Percentiles rank a stretch among this genome's conserved stretches.
These are phyloP conservation scores for Lasioglossum malachurum DNA, from an alignment of 2,888 invertebrate genomes.

Conservation along the genomic window DNA sequence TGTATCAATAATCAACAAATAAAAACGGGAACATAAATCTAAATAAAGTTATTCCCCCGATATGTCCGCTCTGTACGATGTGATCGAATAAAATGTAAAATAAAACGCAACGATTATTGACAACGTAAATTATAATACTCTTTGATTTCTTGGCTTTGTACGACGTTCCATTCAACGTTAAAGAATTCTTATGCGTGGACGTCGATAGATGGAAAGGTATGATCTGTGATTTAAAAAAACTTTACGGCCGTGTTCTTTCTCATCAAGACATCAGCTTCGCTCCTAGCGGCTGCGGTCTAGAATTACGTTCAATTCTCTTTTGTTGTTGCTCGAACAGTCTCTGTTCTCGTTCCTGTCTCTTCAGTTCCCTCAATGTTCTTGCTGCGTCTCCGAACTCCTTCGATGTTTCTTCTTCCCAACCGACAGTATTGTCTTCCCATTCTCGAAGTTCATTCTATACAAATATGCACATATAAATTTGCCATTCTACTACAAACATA, in stretches of 20 bases:
- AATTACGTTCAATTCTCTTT: conserved; percentile 76
- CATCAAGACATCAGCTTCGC: conserved; percentile 81
- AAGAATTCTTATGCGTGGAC: conserved; percentile 24
- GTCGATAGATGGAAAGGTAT: conserved; percentile 29
- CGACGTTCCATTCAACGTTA: background rate
- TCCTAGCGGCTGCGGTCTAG: conserved; percentile 79
- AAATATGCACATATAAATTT: conserved; percentile 1
- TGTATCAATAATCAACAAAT: conserved; percentile 4
- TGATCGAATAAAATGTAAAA: background rate
- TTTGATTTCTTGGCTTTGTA: conserved; percentile 24
- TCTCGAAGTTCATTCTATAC: conserved; percentile 86
- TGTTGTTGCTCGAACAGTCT: conserved; percentile 80
- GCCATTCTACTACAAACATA: background rate
- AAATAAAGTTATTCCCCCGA: conserved; percentile 4
- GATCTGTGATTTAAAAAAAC: conserved; percentile 21
- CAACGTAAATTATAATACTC: conserved; percentile 1
- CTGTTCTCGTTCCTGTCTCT: conserved; percentile 77
- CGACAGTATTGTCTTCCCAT: conserved; percentile 86
- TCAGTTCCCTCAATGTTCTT: conserved; percentile 78
- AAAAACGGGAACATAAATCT: background rate
- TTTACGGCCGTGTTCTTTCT: conserved; percentile 19
- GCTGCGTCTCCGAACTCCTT: conserved; percentile 80
- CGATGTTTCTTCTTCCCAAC: conserved; percentile 86
- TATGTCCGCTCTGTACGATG: background rate
- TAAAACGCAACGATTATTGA: conserved; percentile 9